These are phyloP conservation scores for Tipula lateralis DNA, from an alignment of 2,888 invertebrate genomes.

Conservation along the genomic window DNA sequence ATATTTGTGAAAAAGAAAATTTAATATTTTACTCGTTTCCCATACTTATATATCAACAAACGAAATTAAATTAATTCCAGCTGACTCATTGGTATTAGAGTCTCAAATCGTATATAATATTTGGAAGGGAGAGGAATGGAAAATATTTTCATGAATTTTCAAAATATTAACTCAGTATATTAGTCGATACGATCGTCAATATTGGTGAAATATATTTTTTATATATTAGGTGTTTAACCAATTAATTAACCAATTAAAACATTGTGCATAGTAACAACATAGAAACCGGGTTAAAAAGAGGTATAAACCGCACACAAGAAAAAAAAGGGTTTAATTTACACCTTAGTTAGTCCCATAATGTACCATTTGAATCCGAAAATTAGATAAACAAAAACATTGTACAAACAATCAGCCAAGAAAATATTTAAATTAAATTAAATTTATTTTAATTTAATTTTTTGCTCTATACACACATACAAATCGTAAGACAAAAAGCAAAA, in stretches of 20 bases:
- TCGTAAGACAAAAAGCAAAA: neutral
- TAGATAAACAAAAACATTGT: neutral
- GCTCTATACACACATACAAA: neutral
- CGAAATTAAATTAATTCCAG: neutral
- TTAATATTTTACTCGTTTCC: neutral
- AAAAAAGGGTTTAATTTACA: neutral
- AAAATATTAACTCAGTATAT: neutral
- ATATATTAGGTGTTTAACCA: too few relatives aligned
- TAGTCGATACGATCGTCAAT: too few relatives aligned
- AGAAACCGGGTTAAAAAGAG: neutral
- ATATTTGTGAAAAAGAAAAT: neutral
- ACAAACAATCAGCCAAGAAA: neutral
- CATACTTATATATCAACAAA: neutral
- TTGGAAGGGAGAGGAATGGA: neutral
- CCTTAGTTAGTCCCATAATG: neutral
- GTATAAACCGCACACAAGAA: neutral
- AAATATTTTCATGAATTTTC: neutral
- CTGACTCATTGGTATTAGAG: neutral
- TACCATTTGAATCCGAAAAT: neutral
- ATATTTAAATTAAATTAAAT: neutral
- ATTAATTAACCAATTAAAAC: too few relatives aligned
- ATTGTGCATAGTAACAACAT: neutral
- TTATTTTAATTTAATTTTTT: neutral
- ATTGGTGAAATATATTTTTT: too few relatives aligned
- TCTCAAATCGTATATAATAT: too few relatives aligned